Evolutionary conservation across 1,140 invertebrate species (phyloP), one percentile per base, ranked within the genome.

Genomic region (Rhopalosiphum padi): DNA sequence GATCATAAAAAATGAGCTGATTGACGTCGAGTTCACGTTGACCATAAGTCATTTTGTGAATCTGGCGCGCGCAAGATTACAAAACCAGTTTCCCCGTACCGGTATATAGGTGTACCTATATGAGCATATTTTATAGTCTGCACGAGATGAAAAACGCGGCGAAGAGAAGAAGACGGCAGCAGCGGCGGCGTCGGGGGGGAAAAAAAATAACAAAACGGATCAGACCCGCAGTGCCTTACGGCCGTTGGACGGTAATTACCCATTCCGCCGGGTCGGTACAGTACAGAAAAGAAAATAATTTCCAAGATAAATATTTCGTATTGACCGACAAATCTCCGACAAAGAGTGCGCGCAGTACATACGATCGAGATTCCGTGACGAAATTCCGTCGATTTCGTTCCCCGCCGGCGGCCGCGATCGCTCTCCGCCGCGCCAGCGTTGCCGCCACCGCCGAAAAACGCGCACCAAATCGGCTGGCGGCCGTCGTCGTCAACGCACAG

Each of bases 281-380:
- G 87, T 89, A 89, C 48, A 53, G 48, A 53, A 86, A n/a, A 30
- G 25, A 18, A 89, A 51, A 35, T 35, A 53, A 51, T 89, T 89
- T 53, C 48, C 48, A 53, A 53, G 46, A 89, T 89, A 89, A 89
- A 89, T 89, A 89, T 89, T 89, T 89, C 87, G 87, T 53, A 23
- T 53, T 37, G 87, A 37, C 87, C 87, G 87, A 88, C 86, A 23
- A 88, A 88, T 51, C 30, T 23, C 86, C 46, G 86, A 89, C 87
- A 89, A 53, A 89, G 87, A 51, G 87, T 11, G 83, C 41, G 41
- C 83, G 21, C 83, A 11, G 35, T 43, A 30, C 23, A 11, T 30
- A 4, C 46, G 30, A 7, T 25, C 85, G 46, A 37, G 87, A 89
- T 89, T 89, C 87, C 87, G 46, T 89, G 87, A 89, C 87, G 87